Percentiles rank a stretch among this genome's conserved stretches.
Evolutionary conservation across 2,113 vertebrate genomes (phyloP).

Genomic region (Rhabdomys dilectus): DNA sequence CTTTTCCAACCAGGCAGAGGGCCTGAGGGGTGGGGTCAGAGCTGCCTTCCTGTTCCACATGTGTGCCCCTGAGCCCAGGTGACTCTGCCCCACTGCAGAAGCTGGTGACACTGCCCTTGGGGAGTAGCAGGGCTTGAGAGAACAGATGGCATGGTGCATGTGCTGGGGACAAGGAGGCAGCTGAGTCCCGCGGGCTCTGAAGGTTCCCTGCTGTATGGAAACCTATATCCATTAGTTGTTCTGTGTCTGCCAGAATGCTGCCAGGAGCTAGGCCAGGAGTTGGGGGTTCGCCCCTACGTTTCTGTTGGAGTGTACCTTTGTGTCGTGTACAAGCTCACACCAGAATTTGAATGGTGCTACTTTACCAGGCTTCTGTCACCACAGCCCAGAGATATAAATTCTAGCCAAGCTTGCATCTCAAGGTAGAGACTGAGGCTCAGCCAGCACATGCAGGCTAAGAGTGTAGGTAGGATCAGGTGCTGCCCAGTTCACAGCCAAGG

Average conservation of each 20-base stretch:
- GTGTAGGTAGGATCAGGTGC: fast-evolving
- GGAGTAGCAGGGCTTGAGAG: background rate
- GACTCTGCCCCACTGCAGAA: background rate
- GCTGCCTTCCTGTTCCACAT: background rate
- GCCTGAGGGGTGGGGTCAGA: fast-evolving
- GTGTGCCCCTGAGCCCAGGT: background rate
- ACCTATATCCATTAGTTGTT: fast-evolving
- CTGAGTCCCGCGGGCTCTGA: fast-evolving
- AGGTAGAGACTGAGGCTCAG: background rate
- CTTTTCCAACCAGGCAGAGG: fast-evolving
- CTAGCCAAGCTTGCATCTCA: background rate
- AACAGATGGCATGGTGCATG: fast-evolving
- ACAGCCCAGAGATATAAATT: background rate
- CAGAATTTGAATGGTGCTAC: background rate
- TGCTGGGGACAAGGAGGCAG: background rate
- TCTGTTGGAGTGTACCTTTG: background rate
- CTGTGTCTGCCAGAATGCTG: background rate
- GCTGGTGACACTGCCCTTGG: background rate
- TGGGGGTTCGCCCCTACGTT: background rate
- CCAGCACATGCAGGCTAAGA: background rate
- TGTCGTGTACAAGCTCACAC: fast-evolving
- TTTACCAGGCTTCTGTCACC: background rate
- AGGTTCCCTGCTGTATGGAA: background rate
- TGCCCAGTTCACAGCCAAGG: fast-evolving
- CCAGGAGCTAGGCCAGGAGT: background rate